Conservation (phyloP, 2,113 vertebrate species). For the Isurus oxyrinchus region DNA sequence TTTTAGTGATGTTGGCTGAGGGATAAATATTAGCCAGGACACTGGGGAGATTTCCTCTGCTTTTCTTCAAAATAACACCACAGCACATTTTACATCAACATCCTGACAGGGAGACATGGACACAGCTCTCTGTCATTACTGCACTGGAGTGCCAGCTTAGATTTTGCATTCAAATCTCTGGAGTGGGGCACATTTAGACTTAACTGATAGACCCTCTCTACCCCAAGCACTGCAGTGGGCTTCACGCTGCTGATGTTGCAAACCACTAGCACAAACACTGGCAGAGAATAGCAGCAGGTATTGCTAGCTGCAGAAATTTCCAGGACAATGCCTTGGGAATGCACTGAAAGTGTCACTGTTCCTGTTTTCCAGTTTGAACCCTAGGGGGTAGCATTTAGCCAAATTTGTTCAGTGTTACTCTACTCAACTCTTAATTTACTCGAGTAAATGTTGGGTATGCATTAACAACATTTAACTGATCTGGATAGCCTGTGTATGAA, state of each 20-base stretch:
- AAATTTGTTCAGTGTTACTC: neutral
- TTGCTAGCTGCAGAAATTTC: neutral
- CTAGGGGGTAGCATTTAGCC: conserved; percentile 7
- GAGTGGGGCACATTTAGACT: neutral
- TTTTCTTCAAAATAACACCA: neutral
- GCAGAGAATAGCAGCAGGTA: neutral
- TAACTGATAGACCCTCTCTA: neutral
- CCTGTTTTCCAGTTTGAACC: neutral
- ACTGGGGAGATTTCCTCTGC: too few relatives aligned
- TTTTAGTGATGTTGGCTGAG: neutral
- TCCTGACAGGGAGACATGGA: too few relatives aligned
- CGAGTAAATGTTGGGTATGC: neutral
- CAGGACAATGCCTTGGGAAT: neutral
- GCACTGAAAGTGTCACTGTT: neutral
- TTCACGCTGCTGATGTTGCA: neutral
- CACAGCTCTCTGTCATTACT: neutral
- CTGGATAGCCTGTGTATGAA: neutral
- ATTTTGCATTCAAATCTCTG: neutral
- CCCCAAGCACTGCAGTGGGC: neutral
- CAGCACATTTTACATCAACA: too few relatives aligned
- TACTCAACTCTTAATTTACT: neutral
- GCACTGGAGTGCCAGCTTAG: neutral
- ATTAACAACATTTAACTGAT: neutral
- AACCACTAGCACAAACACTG: neutral
- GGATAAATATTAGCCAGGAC: neutral